Base-by-base conservation (phyloP, 2,888 invertebrate genomes). In the Epinotia brunnichana region DNA sequence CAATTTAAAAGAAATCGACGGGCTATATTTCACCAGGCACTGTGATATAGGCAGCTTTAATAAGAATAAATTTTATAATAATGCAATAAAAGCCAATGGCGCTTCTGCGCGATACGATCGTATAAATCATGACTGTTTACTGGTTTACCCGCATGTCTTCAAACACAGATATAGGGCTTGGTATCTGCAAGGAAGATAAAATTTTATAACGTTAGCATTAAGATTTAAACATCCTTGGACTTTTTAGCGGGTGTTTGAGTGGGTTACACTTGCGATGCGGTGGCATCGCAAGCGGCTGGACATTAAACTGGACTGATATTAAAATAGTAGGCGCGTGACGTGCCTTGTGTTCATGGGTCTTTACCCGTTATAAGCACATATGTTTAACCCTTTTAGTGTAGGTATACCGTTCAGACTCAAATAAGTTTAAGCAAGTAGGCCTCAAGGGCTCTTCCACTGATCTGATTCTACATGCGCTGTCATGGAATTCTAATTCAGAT, bases 121-220 rank as follows among this genome's bases (percentile, higher is more conserved):
- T 71, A 78, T 79, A 80, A 80, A 78, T 79, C 78, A 76, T 75
- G 70, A 69, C 39, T 62, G 61, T 75, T 75, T 75, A 75, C 75
- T 70, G 74, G 74, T 74, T 74, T 69, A 57, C 68, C 24, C 61
- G 68, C n/a, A 29, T 44, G 64, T 63, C 60, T 59, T 63, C 64
- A 60, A 69, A 63, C 56, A 63, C 41, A 44, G 17, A 51, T 72
- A 60, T 21, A 67, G 51, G 19, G 13, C 56, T 21, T 19, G 17
- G n/a, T 29, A 11, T n/a, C 39, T 21, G 62, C 68, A 17, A 41
- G 48, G 19, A 39, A 68, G 4, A 51, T 35, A 51, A 1, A 11
- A 48, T 39, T 62, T 35, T 62, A 68, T 73, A 21, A 17, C n/a
- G 21, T 15, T 10, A 15, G 10, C 41, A n/a, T n/a, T 73, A 68